phyloP scores from a whole-genome alignment of 2,888 invertebrate species.

The Penaeus monodon region DNA sequence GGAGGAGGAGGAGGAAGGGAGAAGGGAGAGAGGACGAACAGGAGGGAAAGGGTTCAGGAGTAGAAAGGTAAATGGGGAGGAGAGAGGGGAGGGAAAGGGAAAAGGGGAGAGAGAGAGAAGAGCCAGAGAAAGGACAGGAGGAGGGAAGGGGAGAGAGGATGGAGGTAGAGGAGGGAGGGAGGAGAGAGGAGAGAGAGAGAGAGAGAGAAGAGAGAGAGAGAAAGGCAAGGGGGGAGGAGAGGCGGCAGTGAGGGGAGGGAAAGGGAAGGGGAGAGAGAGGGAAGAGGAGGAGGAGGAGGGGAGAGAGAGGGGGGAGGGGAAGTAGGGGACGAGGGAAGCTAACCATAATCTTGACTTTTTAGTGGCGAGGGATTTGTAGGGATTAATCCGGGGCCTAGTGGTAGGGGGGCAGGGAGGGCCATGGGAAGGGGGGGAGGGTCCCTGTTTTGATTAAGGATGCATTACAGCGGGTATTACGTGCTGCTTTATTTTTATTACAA shows the following conservation, averaged over 20 bases:
- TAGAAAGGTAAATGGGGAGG: background rate
- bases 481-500: constrained; percentile 47
- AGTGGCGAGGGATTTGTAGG: constrained; percentile 32
- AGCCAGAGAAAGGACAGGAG: too few relatives aligned
- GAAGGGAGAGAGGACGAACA: background rate
- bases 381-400: constrained; percentile 27
- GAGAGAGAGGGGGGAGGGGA: background rate
- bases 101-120: too few relatives aligned
- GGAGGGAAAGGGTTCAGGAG: too few relatives aligned
- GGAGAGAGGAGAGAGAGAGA: background rate
- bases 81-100: background rate
- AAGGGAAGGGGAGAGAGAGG: background rate
- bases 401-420: background rate
- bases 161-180: background rate
- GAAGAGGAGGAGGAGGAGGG: too few relatives aligned
- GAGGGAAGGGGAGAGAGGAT: background rate
- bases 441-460: constrained; percentile 50
- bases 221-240: background rate
- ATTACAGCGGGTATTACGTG: constrained; percentile 41
- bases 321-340: background rate
- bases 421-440: background rate
- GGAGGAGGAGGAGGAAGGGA: background rate
- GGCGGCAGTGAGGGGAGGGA: background rate
- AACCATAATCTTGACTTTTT: constrained; percentile 53
- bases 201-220: background rate